Conservation (phyloP, 2,888 invertebrate genomes). For the Agonopterix alstromeriana region DNA sequence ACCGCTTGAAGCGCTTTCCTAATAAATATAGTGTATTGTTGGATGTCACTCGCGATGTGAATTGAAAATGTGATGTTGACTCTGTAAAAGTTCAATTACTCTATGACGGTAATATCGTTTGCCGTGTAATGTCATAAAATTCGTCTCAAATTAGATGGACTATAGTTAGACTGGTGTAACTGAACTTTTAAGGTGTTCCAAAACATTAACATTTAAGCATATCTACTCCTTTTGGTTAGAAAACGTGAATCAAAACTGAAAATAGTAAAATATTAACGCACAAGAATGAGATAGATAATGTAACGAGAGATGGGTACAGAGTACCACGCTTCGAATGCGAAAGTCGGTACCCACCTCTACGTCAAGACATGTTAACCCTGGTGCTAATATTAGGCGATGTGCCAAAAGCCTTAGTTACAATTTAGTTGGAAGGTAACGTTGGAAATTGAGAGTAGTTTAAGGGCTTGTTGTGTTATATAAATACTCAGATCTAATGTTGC, state of each 20-base stretch:
- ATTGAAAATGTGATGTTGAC: neutral
- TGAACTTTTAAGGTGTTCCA: too few species aligned
- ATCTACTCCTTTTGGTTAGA: conserved; percentile 27
- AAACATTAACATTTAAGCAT: conserved; percentile 16
- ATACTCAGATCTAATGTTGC: conserved; percentile 65
- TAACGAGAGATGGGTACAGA: too few species aligned
- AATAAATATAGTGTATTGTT: conserved; percentile 14
- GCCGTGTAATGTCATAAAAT: too few species aligned
- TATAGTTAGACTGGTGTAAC: too few species aligned
- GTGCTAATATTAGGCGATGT: conserved; percentile 15
- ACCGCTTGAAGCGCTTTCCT: conserved; percentile 44
- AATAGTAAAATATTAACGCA: conserved; percentile 56
- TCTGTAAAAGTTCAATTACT: too few species aligned
- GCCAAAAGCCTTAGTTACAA: conserved; percentile 6
- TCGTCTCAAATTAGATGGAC: too few species aligned
- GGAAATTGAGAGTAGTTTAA: conserved; percentile 11
- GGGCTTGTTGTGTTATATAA: conserved; percentile 55
- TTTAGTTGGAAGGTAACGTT: neutral
- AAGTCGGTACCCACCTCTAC: neutral
- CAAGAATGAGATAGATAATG: conserved; percentile 18
- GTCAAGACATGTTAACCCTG: conserved; percentile 4
- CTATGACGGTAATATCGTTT: too few species aligned
- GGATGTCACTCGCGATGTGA: neutral
- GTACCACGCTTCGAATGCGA: too few species aligned
- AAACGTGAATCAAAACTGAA: conserved; percentile 39